phyloP scores from a whole-genome alignment of 2,888 invertebrate species.

The Ecliptopera silaceata region DNA sequence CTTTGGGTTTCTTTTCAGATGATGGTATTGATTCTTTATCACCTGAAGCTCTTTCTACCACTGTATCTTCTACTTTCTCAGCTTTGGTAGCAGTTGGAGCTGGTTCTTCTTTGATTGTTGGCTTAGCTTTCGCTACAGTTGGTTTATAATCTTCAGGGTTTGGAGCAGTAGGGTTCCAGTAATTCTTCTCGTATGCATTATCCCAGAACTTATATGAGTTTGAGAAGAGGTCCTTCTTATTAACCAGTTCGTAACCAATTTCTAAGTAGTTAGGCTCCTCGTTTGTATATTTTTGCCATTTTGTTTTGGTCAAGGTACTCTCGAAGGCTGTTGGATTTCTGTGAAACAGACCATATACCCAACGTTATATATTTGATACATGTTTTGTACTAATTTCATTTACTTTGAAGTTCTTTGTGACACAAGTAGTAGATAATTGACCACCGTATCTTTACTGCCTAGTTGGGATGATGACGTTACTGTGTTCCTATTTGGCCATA shows the following conservation, averaged over 20 bases:
- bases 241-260: slow-evolving; percentile 54
- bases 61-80: not conserved
- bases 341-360: slow-evolving; percentile 35
- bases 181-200: slow-evolving; percentile 61
- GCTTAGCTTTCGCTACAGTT: slow-evolving; percentile 11
- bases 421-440: no score
- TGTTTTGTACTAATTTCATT: no score
- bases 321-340: slow-evolving; percentile 72
- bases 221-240: slow-evolving; percentile 56
- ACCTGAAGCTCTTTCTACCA: not conserved
- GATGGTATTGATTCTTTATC: not conserved
- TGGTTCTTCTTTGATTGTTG: slow-evolving; percentile 1
- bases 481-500: no score
- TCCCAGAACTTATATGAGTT: slow-evolving; percentile 65
- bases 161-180: slow-evolving; percentile 60
- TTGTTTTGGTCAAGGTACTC: slow-evolving; percentile 54
- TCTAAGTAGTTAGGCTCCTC: slow-evolving; percentile 60
- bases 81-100: not conserved
- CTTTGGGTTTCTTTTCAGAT: not conserved
- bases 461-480: no score
- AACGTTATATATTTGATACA: no score
- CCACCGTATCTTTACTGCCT: no score
- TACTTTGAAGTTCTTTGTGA: no score
- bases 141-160: slow-evolving; percentile 27
- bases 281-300: slow-evolving; percentile 62